A percentile compares a stretch with the other conserved stretches of the same genome.
These are phyloP conservation scores for Nannoperca australis DNA, from an alignment of 2,797 vertebrate species.

Conservation along the genomic window DNA sequence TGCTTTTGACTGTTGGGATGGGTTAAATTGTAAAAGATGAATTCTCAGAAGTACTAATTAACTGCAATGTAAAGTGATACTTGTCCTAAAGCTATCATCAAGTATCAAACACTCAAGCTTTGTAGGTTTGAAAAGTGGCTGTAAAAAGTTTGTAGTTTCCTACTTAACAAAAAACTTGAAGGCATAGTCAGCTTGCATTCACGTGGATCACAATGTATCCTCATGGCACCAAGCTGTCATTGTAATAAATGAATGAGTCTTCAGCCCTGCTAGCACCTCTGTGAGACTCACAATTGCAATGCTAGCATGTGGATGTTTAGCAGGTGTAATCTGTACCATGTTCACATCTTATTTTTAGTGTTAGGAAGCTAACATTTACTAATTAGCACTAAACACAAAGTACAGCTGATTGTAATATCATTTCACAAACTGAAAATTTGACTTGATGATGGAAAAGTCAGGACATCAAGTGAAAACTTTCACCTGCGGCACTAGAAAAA, in stretches of 20 bases:
- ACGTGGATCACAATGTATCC: not conserved
- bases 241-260: not conserved
- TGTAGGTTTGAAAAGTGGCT: slow-evolving; percentile 29
- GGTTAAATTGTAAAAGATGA: slow-evolving; percentile 32
- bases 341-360: not conserved
- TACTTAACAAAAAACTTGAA: slow-evolving; percentile 4
- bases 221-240: not conserved
- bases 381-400: too few relatives aligned
- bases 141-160: slow-evolving; percentile 12
- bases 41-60: slow-evolving; percentile 29
- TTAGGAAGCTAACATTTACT: not conserved
- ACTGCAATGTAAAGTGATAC: slow-evolving; percentile 32
- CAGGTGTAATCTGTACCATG: not conserved
- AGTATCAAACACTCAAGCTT: slow-evolving; percentile 17
- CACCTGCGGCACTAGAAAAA: not conserved
- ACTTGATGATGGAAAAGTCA: not conserved
- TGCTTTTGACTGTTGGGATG: slow-evolving; percentile 27
- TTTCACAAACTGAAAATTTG: not conserved
- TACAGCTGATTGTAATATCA: not conserved
- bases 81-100: slow-evolving; percentile 25
- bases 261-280: not conserved
- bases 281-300: too few relatives aligned
- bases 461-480: not conserved
- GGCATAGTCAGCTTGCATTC: not conserved
- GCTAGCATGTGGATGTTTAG: not conserved